Evolutionary conservation across 2,113 vertebrate species (phyloP).

Genomic region (Dissostichus mawsoni): DNA sequence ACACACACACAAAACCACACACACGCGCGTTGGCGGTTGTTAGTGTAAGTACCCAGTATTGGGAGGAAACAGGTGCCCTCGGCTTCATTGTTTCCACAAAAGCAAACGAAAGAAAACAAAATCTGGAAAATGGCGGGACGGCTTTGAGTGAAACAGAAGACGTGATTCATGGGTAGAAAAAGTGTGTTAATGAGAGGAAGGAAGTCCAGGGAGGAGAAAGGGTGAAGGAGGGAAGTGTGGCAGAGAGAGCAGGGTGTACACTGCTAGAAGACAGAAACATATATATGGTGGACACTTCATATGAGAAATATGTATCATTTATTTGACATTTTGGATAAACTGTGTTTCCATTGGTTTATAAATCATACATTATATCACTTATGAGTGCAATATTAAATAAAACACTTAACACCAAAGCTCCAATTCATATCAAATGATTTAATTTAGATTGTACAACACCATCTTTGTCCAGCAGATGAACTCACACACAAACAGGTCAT

Average conservation of each 20-base stretch:
- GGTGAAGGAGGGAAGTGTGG: slow-evolving; percentile 42
- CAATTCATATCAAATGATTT: slow-evolving; percentile 74
- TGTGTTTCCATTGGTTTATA: not conserved
- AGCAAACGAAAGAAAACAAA: slow-evolving; percentile 34
- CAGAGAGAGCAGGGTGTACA: not conserved
- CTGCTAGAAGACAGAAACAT: no score
- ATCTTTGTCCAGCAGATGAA: slow-evolving; percentile 87
- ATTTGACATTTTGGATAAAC: not conserved
- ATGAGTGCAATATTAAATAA: slow-evolving; percentile 10
- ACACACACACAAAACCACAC: not conserved
- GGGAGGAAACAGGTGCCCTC: slow-evolving; percentile 81
- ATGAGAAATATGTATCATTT: not conserved
- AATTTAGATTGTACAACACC: slow-evolving; percentile 78
- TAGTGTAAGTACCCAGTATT: slow-evolving; percentile 9
- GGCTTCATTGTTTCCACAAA: slow-evolving; percentile 74
- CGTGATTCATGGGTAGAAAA: slow-evolving; percentile 61
- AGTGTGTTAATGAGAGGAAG: slow-evolving; percentile 72
- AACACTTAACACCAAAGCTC: slow-evolving; percentile 35
- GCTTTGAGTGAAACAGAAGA: slow-evolving; percentile 29
- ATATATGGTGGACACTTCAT: not conserved
- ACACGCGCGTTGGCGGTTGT: slow-evolving; percentile 37
- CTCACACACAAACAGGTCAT: slow-evolving; percentile 58
- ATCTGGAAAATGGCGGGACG: slow-evolving; percentile 29
- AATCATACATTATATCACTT: not conserved
- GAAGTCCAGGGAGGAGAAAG: slow-evolving; percentile 62